Evolutionary conservation across 2,888 invertebrate species (phyloP).

Genomic region (Rhaphigaster nebulosa): DNA sequence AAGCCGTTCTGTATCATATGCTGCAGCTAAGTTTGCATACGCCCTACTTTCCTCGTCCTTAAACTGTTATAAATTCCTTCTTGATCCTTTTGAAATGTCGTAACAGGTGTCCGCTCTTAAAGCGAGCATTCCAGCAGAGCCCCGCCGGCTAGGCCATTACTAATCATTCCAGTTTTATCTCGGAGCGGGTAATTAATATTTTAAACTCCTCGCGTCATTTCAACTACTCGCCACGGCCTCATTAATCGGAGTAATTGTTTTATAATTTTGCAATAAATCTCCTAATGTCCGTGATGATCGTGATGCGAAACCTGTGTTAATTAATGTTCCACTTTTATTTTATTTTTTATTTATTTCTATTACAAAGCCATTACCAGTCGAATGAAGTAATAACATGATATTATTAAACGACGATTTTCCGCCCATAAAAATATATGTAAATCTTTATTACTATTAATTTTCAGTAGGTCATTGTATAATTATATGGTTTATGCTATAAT

Average conservation of each 20-base stretch:
- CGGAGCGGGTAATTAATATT: background rate
- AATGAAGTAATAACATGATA: background rate
- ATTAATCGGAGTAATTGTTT: constrained; percentile 11
- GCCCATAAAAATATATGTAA: background rate
- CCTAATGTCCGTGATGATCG: background rate
- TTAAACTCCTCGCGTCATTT: constrained; percentile 36
- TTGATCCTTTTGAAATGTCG: constrained; percentile 33
- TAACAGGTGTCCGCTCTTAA: constrained; percentile 8
- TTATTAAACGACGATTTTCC: background rate
- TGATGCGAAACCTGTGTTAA: background rate
- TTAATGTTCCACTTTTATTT: background rate
- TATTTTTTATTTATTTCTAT: background rate
- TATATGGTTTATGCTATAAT: background rate
- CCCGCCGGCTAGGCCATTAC: background rate
- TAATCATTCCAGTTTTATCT: constrained; percentile 5
- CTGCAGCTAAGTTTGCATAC: constrained; percentile 26
- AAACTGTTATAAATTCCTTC: constrained; percentile 47
- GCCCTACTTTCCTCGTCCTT: constrained; percentile 25
- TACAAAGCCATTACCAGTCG: background rate
- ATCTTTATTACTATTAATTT: background rate
- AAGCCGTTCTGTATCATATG: background rate
- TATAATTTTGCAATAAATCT: constrained; percentile 9
- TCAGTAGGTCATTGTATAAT: background rate
- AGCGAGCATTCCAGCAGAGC: background rate
- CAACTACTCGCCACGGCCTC: background rate